phyloP scores from a whole-genome alignment of 2,797 vertebrate genomes.

The Pteropus rufus region DNA sequence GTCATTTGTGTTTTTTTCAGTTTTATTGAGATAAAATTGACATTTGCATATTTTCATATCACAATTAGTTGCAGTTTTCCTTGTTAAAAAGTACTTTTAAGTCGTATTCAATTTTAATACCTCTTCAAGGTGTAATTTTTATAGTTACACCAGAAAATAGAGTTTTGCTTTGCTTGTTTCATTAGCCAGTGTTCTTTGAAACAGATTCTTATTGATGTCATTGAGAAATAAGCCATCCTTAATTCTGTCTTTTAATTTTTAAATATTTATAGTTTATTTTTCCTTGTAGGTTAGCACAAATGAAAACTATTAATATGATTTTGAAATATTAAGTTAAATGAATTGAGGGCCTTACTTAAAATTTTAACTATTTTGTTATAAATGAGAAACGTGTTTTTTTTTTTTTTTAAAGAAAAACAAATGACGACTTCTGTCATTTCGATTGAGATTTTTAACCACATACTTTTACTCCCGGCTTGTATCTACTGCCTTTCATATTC shows the following conservation, averaged over 20 bases:
- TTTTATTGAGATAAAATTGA: not conserved
- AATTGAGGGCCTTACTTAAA: not conserved
- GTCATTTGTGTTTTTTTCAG: not conserved
- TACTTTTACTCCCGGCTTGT: not conserved
- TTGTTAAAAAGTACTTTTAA: not conserved
- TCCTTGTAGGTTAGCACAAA: not conserved
- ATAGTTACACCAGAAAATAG: not conserved
- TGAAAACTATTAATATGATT: not conserved
- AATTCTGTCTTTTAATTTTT: not conserved
- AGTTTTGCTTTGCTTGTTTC: not conserved
- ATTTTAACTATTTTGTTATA: not conserved
- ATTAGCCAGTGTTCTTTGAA: not conserved
- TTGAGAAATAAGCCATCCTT: not conserved
- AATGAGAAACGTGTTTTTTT: not conserved
- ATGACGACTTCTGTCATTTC: not conserved
- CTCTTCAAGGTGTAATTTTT: not conserved
- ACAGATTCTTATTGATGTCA: not conserved
- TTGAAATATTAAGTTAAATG: not conserved
- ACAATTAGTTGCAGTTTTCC: not conserved
- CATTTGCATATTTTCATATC: not conserved
- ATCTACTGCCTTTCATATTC: not conserved
- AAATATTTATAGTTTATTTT: not conserved
- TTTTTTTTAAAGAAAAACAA: not conserved
- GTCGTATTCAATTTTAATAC: not conserved
- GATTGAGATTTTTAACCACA: not conserved